Evolutionary conservation across 2,113 vertebrate species (phyloP).

Genomic region (Salvelinus alpinus): DNA sequence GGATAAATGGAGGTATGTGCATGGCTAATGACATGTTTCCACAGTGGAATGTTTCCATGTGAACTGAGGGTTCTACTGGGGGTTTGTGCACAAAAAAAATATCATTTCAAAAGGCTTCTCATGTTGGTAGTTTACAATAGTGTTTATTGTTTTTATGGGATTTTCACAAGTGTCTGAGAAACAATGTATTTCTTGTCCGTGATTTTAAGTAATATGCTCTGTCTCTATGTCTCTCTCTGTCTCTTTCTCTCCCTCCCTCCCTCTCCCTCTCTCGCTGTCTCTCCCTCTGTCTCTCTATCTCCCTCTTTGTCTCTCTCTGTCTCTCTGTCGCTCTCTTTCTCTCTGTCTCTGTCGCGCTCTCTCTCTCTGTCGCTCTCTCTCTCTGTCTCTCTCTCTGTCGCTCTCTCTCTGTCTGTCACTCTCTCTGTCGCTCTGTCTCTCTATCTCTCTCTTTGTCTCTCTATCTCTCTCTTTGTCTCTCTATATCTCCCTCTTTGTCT

Average conservation of each 20-base stretch:
- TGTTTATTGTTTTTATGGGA: too few relatives aligned
- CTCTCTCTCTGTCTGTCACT: neutral
- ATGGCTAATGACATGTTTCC: neutral
- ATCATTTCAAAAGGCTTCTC: neutral
- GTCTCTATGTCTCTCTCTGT: neutral
- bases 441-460: too few relatives aligned
- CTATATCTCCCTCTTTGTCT: neutral
- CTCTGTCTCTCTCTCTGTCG: too few relatives aligned
- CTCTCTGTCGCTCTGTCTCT: neutral
- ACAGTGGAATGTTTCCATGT: neutral
- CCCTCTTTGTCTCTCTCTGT: neutral
- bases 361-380: too few relatives aligned
- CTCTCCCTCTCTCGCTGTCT: neutral
- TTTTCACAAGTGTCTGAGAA: too few relatives aligned
- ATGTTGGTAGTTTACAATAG: neutral
- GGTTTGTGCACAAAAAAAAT: neutral
- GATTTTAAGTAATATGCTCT: too few relatives aligned
- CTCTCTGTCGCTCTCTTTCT: neutral
- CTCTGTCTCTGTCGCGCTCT: accelerated
- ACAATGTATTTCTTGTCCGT: too few relatives aligned
- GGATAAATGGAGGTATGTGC: neutral
- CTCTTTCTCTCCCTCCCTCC: neutral
- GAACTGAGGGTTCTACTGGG: neutral
- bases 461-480: neutral
- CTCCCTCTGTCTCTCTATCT: neutral